These are phyloP conservation scores for Enhydra lutris DNA, from an alignment of 2,113 vertebrate genomes.

Conservation along the genomic window DNA sequence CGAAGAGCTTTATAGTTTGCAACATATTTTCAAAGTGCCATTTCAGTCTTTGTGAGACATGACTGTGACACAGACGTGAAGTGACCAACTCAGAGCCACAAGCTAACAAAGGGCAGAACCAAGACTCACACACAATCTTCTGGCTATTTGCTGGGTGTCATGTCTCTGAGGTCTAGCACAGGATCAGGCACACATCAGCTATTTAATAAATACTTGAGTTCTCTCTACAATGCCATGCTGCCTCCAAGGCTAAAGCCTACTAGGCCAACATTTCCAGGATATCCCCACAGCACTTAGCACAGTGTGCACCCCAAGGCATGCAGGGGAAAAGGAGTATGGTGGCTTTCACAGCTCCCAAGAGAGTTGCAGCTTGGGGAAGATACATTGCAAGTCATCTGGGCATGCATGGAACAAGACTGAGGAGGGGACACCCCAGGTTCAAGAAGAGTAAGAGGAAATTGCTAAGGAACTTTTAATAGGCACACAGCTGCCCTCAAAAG, in stretches of 20 bases:
- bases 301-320: accelerated
- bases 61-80: background rate
- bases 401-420: background rate
- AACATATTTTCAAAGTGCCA: background rate
- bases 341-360: background rate
- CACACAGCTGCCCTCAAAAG: conserved; percentile 2
- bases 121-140: background rate
- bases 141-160: background rate
- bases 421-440: background rate
- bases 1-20: background rate
- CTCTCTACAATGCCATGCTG: background rate
- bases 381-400: background rate
- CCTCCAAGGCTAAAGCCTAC: background rate
- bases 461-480: background rate
- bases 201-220: background rate
- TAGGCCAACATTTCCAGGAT: background rate
- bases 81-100: background rate
- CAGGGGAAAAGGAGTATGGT: accelerated
- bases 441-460: background rate
- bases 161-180: background rate
- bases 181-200: background rate
- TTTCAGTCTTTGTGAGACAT: background rate
- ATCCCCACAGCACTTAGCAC: background rate
- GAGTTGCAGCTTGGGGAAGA: background rate
- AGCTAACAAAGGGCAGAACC: background rate